Percentiles rank a stretch among this genome's conserved stretches.
phyloP scores from a whole-genome alignment of 2,888 invertebrate genomes.

The Rhamphomyia laevipes region DNA sequence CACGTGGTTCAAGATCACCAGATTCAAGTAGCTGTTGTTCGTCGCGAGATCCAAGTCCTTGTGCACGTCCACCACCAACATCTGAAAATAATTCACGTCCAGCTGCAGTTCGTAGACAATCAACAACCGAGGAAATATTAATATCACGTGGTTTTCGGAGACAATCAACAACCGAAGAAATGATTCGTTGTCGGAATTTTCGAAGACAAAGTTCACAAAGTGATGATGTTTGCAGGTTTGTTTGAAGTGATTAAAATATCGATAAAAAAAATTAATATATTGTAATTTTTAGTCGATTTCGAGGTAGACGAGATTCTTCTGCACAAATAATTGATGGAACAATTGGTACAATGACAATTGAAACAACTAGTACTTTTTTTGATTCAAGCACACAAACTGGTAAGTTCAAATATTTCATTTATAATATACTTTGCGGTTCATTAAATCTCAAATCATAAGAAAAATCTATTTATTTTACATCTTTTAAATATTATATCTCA shows the following conservation, averaged over 20 bases:
- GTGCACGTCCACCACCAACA: conserved; percentile 45
- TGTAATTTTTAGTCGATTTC: conserved; percentile 23
- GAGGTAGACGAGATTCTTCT: conserved; percentile 56
- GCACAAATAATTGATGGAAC: conserved; percentile 88
- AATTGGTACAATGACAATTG: conserved; percentile 84
- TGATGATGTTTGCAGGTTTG: conserved; percentile 59
- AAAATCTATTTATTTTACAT: no score
- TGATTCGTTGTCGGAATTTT: conserved; percentile 84
- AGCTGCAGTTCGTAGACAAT: conserved; percentile 70
- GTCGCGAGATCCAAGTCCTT: conserved; percentile 69
- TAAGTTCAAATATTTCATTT: conserved; percentile 40
- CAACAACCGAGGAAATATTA: conserved; percentile 83
- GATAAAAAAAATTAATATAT: not conserved
- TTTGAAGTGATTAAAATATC: conserved; percentile 1
- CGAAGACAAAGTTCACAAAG: conserved; percentile 83
- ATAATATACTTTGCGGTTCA: no score
- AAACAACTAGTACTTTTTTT: conserved; percentile 84
- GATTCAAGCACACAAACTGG: conserved; percentile 89
- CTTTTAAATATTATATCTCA: no score
- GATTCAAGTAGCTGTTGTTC: conserved; percentile 71
- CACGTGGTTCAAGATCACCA: conserved; percentile 49
- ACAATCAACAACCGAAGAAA: conserved; percentile 85
- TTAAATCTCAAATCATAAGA: no score
- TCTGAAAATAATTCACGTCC: conserved; percentile 50
- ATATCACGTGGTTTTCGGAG: conserved; percentile 81